Evolutionary conservation across 2,113 vertebrate genomes (phyloP).

Genomic region (Caranx melampygus): DNA sequence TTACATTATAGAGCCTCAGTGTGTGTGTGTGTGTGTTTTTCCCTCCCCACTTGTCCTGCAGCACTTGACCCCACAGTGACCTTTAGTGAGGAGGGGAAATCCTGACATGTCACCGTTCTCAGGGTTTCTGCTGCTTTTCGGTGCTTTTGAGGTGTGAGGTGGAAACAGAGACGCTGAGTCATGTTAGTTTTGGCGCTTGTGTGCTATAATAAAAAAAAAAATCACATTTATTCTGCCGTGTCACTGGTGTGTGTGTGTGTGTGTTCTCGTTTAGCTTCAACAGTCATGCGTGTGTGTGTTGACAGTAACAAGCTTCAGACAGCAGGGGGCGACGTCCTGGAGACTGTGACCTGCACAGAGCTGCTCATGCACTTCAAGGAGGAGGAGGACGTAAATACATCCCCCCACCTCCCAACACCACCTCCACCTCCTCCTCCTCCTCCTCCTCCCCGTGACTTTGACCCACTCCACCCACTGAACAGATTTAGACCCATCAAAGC

Average conservation of each 20-base stretch:
- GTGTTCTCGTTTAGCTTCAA: slow-evolving; percentile 2
- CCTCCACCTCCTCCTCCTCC: too few relatives aligned
- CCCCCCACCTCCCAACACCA: not conserved
- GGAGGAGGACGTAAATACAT: slow-evolving; percentile 44
- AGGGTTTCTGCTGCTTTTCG: not conserved
- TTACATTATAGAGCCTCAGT: too few relatives aligned
- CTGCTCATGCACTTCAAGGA: slow-evolving; percentile 25
- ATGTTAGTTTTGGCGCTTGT: not conserved
- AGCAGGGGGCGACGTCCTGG: slow-evolving; percentile 70
- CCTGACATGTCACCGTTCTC: slow-evolving; percentile 30
- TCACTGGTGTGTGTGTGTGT: not conserved
- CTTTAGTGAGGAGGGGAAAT: not conserved
- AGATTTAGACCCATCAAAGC: slow-evolving; percentile 49
- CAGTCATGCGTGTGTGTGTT: not conserved
- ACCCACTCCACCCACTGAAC: slow-evolving; percentile 15
- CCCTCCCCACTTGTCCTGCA: not conserved
- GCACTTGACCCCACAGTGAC: not conserved
- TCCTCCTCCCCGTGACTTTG: slow-evolving; percentile 6
- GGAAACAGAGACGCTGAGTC: slow-evolving; percentile 13
- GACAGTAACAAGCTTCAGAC: slow-evolving; percentile 38
- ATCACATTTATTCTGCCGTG: not conserved
- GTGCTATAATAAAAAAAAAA: not conserved
- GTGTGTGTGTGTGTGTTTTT: too few relatives aligned
- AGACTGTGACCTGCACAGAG: not conserved
- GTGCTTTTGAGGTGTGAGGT: not conserved